Conservation (phyloP, 2,113 vertebrate species). For the Triplophysa dalaica region DNA sequence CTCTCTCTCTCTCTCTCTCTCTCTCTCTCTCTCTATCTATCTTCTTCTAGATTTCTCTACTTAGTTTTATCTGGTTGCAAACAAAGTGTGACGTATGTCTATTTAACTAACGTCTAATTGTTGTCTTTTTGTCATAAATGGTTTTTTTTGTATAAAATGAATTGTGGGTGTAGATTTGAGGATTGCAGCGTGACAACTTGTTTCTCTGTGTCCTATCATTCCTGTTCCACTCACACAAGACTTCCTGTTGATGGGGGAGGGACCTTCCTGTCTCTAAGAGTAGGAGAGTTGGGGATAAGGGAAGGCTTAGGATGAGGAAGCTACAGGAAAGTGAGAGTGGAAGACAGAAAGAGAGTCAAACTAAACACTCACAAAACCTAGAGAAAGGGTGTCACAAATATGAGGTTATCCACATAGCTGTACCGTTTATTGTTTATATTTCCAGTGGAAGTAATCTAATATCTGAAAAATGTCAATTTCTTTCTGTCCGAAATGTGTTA, state of each 20-base stretch:
- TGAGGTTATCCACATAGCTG: background rate
- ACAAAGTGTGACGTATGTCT: background rate
- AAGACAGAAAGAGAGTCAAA: background rate
- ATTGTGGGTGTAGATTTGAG: background rate
- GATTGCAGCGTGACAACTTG: constrained; percentile 66
- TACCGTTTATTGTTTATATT: too few species aligned
- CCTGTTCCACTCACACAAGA: constrained; percentile 67
- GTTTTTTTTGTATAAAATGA: background rate
- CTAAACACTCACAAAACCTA: background rate
- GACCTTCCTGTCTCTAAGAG: constrained; percentile 67
- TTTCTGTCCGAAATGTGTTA: background rate
- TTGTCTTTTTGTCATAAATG: background rate
- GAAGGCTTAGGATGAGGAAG: constrained; percentile 19
- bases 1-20: background rate
- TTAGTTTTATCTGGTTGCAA: background rate
- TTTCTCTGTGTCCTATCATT: constrained; percentile 79
- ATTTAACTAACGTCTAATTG: background rate
- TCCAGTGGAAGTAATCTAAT: background rate
- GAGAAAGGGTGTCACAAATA: background rate
- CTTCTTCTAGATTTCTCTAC: background rate
- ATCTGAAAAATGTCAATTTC: background rate
- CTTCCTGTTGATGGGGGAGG: constrained; percentile 68
- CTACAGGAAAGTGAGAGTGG: constrained; percentile 25
- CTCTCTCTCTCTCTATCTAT: constrained; percentile 21
- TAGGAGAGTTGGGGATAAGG: constrained; percentile 29